Percentiles rank a stretch among this genome's conserved stretches.
phyloP scores from a whole-genome alignment of 2,113 vertebrate genomes.

The Oncorhynchus clarkii region DNA sequence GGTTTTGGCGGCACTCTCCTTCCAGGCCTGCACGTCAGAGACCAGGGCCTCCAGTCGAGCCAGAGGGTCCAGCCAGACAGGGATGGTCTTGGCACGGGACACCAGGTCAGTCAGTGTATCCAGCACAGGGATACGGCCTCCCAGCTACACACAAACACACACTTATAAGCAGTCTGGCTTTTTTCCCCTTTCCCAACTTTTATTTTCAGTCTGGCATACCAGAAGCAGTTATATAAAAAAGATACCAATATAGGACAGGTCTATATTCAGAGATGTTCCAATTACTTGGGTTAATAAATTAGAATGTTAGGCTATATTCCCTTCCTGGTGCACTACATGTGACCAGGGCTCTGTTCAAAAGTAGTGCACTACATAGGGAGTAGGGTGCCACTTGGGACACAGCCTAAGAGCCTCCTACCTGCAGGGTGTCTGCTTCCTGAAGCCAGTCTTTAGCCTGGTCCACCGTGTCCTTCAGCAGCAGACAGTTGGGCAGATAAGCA shows the following conservation, averaged over 20 bases:
- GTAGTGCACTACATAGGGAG: too few species aligned
- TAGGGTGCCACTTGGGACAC: not conserved
- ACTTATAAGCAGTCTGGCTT: too few species aligned
- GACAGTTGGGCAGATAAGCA: conserved; percentile 86
- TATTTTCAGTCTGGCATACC: too few species aligned
- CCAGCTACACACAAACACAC: conserved; percentile 69
- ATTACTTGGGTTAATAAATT: too few species aligned
- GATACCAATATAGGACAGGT: too few species aligned
- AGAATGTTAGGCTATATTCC: too few species aligned
- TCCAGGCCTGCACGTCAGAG: conserved; percentile 88
- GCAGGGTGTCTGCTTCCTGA: conserved; percentile 85
- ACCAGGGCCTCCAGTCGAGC: conserved; percentile 85
- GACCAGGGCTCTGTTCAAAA: too few species aligned
- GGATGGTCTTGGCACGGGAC: conserved; percentile 82
- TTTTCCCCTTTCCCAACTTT: too few species aligned
- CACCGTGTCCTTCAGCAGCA: conserved; percentile 82
- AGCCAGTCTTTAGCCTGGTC: conserved; percentile 90
- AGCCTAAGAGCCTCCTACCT: conserved; percentile 68
- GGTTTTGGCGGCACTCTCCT: conserved; percentile 87
- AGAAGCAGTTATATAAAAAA: too few species aligned
- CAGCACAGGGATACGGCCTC: conserved; percentile 87
- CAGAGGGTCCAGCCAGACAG: conserved; percentile 83
- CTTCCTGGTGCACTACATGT: too few species aligned
- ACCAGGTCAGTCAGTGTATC: conserved; percentile 86
- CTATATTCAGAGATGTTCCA: too few species aligned